These are phyloP conservation scores for Rhopalosiphum nymphaeae DNA, from an alignment of 2,888 invertebrate species.

Conservation along the genomic window DNA sequence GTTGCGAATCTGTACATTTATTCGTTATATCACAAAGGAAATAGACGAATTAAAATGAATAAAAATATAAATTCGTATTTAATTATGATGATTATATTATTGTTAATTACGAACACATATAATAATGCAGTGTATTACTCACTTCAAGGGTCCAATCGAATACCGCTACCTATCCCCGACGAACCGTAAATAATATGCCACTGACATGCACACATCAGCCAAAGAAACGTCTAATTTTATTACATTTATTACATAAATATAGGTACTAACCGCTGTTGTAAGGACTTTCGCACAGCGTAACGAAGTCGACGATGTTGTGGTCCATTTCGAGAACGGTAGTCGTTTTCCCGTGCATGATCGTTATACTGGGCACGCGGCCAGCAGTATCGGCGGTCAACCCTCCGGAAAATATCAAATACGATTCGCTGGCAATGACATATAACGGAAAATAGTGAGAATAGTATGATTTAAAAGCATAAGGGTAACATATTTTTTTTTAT, in stretches of 20 bases:
- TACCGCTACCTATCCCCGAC: neutral
- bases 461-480: conserved; percentile 30
- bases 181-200: neutral
- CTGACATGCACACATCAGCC: neutral
- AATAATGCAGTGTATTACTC: neutral
- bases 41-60: neutral
- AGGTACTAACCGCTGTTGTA: conserved; percentile 84
- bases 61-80: neutral
- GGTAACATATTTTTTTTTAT: neutral
- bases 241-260: neutral
- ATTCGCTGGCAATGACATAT: conserved; percentile 78
- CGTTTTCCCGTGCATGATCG: conserved; percentile 95
- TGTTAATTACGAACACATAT: neutral
- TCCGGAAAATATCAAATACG: conserved; percentile 96
- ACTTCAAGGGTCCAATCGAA: neutral
- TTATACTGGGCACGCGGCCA: conserved; percentile 92
- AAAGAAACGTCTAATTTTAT: conserved; percentile 4
- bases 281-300: conserved; percentile 94
- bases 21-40: neutral
- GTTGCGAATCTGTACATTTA: neutral
- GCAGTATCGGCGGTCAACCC: conserved; percentile 93
- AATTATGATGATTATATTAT: neutral
- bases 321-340: conserved; percentile 99
- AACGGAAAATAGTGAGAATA: conserved; percentile 53
- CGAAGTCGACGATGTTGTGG: conserved; percentile 96